Base-by-base conservation (phyloP, 2,888 invertebrate species). In the Amblyjoppa proteus region DNA sequence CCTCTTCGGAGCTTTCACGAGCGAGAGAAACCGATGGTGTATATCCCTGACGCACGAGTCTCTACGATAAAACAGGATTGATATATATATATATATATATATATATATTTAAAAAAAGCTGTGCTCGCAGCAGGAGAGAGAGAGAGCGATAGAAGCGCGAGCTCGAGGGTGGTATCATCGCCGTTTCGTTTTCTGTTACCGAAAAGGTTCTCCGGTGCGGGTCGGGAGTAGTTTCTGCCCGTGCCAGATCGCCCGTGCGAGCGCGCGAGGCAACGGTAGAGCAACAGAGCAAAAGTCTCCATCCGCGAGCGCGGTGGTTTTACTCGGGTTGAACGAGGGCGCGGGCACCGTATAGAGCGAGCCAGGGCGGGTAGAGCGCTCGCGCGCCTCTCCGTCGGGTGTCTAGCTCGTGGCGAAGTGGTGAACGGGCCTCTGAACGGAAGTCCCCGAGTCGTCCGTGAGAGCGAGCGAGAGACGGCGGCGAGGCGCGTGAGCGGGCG, bases 271-370 rank as follows among this genome's bases (percentile, higher is more conserved):
- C 64, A 34, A 16, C 64, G 64, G 31, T 16, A 16, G 31, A 31
- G 28, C 31, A 64, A 64, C 64, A 34, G 64, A 28, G 28, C 64
- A 64, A 64, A 64, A 64, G 64, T 64, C 64, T 64, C 28, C n/a
- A 20, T 31, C 64, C 31, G 64, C 34, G 64, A 31, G 64, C 25
- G 87, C 89, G 89, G 89, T 90, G 90, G 90, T 91, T 90, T 85
- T 74, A 53, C 74, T 78, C 34, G 69, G 89, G 88, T 90, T 90
- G 91, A 92, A 92, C 90, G 92, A 92, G 92, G 91, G 92, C 92
- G 92, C 92, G 90, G 64, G 64, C 89, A 85, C 11, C 9, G 68
- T 88, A 82, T 88, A 87, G 83, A 87, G 77, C 49, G 71, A 66
- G 76, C 31, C 66, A 66, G 79, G 79, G 78, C 75, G 45, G 66